Conservation (phyloP, 2,888 invertebrate species). For the Ophion slaviceki region DNA sequence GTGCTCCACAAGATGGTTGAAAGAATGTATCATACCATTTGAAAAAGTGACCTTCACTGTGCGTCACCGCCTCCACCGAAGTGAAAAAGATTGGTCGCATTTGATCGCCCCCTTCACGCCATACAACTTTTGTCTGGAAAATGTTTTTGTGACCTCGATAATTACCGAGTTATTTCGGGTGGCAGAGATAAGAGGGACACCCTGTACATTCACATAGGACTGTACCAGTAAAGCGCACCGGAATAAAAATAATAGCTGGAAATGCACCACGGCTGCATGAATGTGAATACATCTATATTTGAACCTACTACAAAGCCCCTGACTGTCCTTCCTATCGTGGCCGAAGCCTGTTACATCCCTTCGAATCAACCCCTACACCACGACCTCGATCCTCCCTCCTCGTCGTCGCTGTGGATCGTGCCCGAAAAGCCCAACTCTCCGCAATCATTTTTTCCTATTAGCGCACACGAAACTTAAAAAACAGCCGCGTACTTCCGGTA, state of each 20-base stretch:
- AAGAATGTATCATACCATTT: too few relatives aligned
- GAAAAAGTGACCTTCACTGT: too few relatives aligned
- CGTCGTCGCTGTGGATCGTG: constrained; percentile 28
- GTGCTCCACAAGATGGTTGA: too few relatives aligned
- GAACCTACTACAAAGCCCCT: constrained; percentile 31
- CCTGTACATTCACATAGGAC: constrained; percentile 2
- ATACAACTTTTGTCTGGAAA: too few relatives aligned
- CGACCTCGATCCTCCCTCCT: constrained; percentile 11
- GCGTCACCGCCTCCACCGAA: too few relatives aligned
- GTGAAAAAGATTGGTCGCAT: too few relatives aligned
- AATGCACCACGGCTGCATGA: constrained; percentile 71
- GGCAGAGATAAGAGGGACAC: too few relatives aligned
- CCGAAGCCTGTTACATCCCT: constrained; percentile 53
- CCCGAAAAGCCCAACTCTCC: constrained; percentile 24
- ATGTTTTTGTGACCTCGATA: too few relatives aligned
- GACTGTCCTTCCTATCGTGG: constrained; percentile 44
- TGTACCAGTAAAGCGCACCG: constrained; percentile 78
- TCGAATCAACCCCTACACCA: constrained; percentile 31
- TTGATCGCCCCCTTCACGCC: too few relatives aligned
- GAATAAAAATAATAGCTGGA: constrained; percentile 81
- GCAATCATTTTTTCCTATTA: constrained; percentile 79
- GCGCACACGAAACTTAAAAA: constrained; percentile 76
- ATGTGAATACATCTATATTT: neutral
- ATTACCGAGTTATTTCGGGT: too few relatives aligned
- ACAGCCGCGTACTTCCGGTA: constrained; percentile 78